These are phyloP conservation scores for Hylia prasina DNA, from an alignment of 2,113 vertebrate species.

Conservation along the genomic window DNA sequence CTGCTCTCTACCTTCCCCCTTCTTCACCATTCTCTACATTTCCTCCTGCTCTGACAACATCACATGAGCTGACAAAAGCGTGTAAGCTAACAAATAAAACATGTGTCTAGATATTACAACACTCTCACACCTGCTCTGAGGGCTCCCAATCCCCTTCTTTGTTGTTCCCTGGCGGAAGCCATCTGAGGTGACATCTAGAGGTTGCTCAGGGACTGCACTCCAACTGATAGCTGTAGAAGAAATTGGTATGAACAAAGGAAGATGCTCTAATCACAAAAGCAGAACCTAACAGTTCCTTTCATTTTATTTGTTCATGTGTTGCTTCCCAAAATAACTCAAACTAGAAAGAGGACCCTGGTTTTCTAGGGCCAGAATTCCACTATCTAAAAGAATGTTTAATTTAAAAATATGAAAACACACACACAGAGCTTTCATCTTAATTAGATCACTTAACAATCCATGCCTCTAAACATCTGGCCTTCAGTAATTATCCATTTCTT, in stretches of 20 bases:
- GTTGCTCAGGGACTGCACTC: conserved; percentile 84
- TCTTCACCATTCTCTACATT: not conserved
- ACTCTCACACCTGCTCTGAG: conserved; percentile 79
- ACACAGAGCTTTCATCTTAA: not conserved
- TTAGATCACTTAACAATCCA: not conserved
- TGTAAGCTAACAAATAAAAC: not conserved
- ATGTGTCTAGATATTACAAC: not conserved
- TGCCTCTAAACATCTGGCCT: not conserved
- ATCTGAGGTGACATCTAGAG: conserved; percentile 90
- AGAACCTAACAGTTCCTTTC: not conserved
- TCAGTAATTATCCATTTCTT: not conserved
- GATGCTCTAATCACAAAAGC: not conserved
- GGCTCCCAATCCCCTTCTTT: conserved; percentile 77
- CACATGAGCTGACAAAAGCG: not conserved
- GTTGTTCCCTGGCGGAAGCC: conserved; percentile 93
- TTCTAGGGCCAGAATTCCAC: not conserved
- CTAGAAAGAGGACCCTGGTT: not conserved
- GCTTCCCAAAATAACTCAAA: not conserved
- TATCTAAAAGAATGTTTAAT: not conserved
- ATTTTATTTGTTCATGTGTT: not conserved
- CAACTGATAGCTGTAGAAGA: conserved; percentile 87
- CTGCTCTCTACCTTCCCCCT: not conserved
- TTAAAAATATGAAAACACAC: not conserved
- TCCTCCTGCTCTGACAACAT: not conserved
- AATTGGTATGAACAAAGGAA: not conserved